Evolutionary conservation across 2,888 invertebrate species (phyloP), one percentile per base, ranked within the genome.

Genomic region (Drosophila suboccidentalis): DNA sequence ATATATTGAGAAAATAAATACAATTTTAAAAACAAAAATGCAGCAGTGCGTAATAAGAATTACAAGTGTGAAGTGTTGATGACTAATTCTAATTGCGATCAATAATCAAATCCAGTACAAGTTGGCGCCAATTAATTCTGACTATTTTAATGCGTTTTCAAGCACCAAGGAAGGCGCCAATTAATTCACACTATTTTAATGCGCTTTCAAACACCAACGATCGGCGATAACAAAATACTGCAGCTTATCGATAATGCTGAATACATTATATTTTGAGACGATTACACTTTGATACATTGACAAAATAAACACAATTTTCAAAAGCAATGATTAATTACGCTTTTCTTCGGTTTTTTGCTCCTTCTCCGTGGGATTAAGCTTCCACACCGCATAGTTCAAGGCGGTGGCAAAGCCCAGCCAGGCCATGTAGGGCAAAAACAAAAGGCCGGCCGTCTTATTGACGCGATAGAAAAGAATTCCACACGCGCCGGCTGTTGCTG

Each of bases 401-500:
- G 94, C 93, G 0, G 95, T 93, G 0, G 97, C 97, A 71, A 96
- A 93, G 11, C 94, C 93, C 44, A 95, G 91, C 97, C 97, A 97
- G 19, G 94, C 94, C 22, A 97, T 91, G 90, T 97, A 97, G 0
- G 97, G 97, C 51, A 95, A 82, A 92, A 97, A 94, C 38, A 97
- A 87, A 75, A 94, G 94, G 4, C 95, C 95, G 19, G 97, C 96
- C 0, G 69, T 92, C 50, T 93, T 93, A 90, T 96, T 96, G 5
- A 96, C 93, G 60, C 93, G 92, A 82, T 94, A 94, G 91, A 96
- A 96, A 36, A 94, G 91, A 3, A 94, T 86, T 0, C 94, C 94
- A 79, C 95, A 94, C 0, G 93, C 94, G 3, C 94, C 93, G 0
- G 95, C 95, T 0, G 94, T 94, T 0, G 93, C 94, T 77, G 95